phyloP scores from a whole-genome alignment of 1,140 invertebrate species.

The Dendroctonus ponderosae region DNA sequence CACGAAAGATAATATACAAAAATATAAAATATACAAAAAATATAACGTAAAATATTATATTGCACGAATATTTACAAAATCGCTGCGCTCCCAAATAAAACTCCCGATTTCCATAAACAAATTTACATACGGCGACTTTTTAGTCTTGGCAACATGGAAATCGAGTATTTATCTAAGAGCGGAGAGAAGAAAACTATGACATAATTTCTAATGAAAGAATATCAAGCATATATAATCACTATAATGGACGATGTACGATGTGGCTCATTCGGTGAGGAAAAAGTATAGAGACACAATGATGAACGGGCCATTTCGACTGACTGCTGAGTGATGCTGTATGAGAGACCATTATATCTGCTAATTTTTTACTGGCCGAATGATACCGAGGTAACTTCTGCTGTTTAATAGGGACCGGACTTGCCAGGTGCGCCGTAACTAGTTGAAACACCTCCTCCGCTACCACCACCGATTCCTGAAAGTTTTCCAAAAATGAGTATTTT shows the following conservation, averaged over 20 bases:
- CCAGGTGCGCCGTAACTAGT: constrained; percentile 45
- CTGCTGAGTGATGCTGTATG: constrained; percentile 25
- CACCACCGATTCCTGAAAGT: constrained; percentile 34
- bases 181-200: constrained; percentile 11
- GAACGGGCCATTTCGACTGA: constrained; percentile 28
- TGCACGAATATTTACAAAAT: constrained; percentile 40
- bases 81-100: constrained; percentile 12
- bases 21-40: constrained; percentile 37
- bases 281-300: constrained; percentile 1
- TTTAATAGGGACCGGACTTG: constrained; percentile 46
- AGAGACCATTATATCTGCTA: constrained; percentile 5
- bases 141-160: constrained; percentile 34
- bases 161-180: constrained; percentile 11
- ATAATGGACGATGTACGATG: constrained; percentile 7
- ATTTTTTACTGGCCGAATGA: background rate
- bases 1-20: constrained; percentile 36
- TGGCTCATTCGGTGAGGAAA: constrained; percentile 8
- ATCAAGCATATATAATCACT: constrained; percentile 23
- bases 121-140: constrained; percentile 38
- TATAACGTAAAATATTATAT: constrained; percentile 32
- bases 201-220: constrained; percentile 24
- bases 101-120: constrained; percentile 20
- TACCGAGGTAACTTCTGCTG: constrained; percentile 21
- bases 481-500: background rate
- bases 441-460: constrained; percentile 41